Base-by-base conservation (phyloP, 2,797 vertebrate genomes). In the Aulostomus chinensis region DNA sequence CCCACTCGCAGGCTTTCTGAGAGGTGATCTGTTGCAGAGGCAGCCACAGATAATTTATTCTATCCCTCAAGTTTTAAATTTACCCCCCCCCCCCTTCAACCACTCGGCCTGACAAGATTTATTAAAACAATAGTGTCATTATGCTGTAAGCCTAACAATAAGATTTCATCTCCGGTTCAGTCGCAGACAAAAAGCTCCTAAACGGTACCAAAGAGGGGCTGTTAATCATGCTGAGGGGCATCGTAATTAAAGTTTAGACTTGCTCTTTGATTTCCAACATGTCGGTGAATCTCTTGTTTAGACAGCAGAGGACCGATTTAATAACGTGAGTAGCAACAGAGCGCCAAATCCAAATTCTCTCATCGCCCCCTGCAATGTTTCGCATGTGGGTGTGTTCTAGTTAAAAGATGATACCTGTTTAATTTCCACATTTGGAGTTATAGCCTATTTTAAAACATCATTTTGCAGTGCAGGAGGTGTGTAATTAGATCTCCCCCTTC, bases 31-130 rank as follows among this genome's bases (percentile, higher is more conserved):
- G 68, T 42, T 39, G 61, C 60, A 52, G 63, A 76, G 48, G 45
- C 60, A 66, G 65, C 45, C 50, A 43, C 68, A 75, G 68, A 76
- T 89, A 78, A 89, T 89, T 78, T 80, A 89, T 89, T 86, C 66
- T 52, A n/a, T 38, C 69, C 76, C 52, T 62, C 67, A 66, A 78
- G 58, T 73, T 82, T 69, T 63, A n/a, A n/a, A n/a, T 66, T 74
- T 87, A 87, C 84, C 52, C 69, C 58, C 68, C 66, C 7, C 32
- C 33, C 34, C 39, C 54, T 63, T 65, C 46, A 66, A 34, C 63
- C 64, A 56, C 68, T 73, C 75, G 50, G 3, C 29, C 76, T 68
- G 74, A 76, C 50, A 46, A 58, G 53, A 80, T 85, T 74, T 77
- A 76, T 83, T 81, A 55, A 80, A 52, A 76, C 65, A 73, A 65